Base-by-base conservation (phyloP, 2,888 invertebrate species). In the Helleia helle region DNA sequence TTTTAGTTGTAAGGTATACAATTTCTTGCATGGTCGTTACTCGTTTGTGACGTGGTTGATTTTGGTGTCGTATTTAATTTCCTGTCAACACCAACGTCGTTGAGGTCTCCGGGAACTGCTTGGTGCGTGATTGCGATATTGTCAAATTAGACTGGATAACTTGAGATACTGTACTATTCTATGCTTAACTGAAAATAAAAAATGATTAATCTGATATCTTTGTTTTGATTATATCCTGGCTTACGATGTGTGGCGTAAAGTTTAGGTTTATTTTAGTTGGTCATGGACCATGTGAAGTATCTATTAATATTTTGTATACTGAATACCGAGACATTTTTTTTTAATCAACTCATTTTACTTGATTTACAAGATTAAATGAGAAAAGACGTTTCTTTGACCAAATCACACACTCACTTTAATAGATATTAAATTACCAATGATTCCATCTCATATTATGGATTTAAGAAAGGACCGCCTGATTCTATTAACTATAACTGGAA, bases 171-270 rank as follows among this genome's bases (percentile, higher is more conserved):
- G 77, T 83, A 81, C 75, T 83, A 80, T 74, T 83, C 77, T 84
- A 80, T 84, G 83, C 83, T 84, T 83, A 81, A 76, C 68, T 77
- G 75, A 76, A 79, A 83, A 83, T 81, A 81, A 84, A 83, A 34
- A 76, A 67, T 70, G 68, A 79, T 76, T 77, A 81, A 80, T 75
- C 77, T 54, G 59, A 71, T 22, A 44, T 44, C 34, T 50, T 52
- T 58, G 59, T 58, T 56, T 42, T 47, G 22, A 43, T 42, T 40
- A 22, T 4, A 22, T 22, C 22, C 15, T 15, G 1, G 1, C 38
- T 11, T 1, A 15, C n/a, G 4, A 7, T 22, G 5, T 11, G 7
- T 2, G 8, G 12, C 5, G 3, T 9, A 41, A 4, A 26, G 11
- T 6, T 3, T n/a, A n/a, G n/a, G n/a, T n/a, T n/a, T n/a, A n/a